Conservation (phyloP, 2,113 vertebrate genomes). For the Salvator merianae region DNA sequence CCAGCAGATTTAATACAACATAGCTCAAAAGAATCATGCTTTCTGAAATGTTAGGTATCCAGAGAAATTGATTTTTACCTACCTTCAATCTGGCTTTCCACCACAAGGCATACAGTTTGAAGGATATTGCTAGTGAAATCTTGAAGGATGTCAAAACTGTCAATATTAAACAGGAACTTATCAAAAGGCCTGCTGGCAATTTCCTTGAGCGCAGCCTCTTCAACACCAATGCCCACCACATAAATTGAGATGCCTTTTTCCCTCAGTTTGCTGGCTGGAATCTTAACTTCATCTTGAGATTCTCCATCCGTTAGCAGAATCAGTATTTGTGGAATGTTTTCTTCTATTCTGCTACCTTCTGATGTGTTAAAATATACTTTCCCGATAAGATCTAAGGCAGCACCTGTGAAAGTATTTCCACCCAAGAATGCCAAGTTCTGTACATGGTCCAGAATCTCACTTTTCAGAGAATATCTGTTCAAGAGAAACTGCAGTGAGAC, state of each 20-base stretch:
- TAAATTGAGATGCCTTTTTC: conserved; percentile 74
- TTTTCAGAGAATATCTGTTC: conserved; percentile 71
- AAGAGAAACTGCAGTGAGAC: conserved; percentile 74
- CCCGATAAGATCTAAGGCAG: conserved; percentile 76
- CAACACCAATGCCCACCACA: conserved; percentile 73
- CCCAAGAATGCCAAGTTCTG: conserved; percentile 62
- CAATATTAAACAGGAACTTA: conserved; percentile 70
- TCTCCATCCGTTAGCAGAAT: conserved; percentile 82
- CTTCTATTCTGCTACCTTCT: conserved; percentile 67
- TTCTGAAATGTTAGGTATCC: background rate
- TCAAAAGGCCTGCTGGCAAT: conserved; percentile 77
- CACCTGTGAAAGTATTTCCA: conserved; percentile 75
- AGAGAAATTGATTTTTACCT: conserved; percentile 37
- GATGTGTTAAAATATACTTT: conserved; percentile 67
- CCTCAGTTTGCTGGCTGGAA: conserved; percentile 67
- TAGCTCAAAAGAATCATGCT: background rate
- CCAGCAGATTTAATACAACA: background rate
- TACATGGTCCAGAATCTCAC: conserved; percentile 69
- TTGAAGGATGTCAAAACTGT: conserved; percentile 72
- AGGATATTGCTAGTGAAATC: conserved; percentile 63
- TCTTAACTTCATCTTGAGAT: conserved; percentile 71
- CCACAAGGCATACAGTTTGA: conserved; percentile 71
- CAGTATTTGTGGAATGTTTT: conserved; percentile 77
- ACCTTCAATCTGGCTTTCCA: conserved; percentile 72
- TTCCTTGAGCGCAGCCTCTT: conserved; percentile 58